A percentile compares a stretch with the other conserved stretches of the same genome.
Evolutionary conservation across 2,888 invertebrate genomes (phyloP).

Genomic region (Andrena praecox): DNA sequence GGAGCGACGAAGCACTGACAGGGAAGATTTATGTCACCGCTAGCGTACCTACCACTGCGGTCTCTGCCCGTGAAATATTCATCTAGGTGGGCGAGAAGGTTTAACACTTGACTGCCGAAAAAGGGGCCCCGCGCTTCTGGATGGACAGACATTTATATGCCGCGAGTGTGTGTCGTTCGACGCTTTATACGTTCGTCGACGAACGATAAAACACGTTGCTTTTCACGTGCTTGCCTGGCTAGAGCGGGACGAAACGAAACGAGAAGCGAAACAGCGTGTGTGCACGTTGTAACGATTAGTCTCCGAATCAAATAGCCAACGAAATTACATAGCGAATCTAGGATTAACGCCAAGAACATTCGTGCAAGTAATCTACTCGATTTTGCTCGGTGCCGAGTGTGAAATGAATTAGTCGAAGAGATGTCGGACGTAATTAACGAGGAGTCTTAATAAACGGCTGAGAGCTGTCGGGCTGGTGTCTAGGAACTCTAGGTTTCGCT

Average conservation of each 20-base stretch:
- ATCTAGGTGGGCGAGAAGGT: constrained; percentile 34
- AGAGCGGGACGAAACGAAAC: neutral
- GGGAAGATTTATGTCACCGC: constrained; percentile 41
- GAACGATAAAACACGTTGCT: neutral
- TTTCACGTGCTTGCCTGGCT: neutral
- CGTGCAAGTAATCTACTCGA: neutral
- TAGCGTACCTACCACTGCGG: constrained; percentile 20
- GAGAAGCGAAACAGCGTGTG: neutral
- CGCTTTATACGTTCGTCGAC: neutral
- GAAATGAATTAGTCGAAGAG: constrained; percentile 65
- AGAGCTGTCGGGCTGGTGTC: constrained; percentile 37
- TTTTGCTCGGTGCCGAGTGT: neutral
- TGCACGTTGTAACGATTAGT: no score
- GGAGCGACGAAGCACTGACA: constrained; percentile 25
- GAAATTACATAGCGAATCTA: no score
- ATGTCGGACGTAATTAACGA: constrained; percentile 62
- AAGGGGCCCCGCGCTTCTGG: constrained; percentile 5
- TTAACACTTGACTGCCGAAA: constrained; percentile 35
- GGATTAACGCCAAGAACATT: neutral
- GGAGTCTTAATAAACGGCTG: constrained; percentile 55
- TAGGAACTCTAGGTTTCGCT: neutral
- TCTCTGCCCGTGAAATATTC: constrained; percentile 47
- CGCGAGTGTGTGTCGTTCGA: neutral
- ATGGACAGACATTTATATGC: constrained; percentile 10
- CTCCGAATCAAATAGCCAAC: no score